Evolutionary conservation across 2,797 vertebrate genomes (phyloP).

Genomic region (Rhadinocentrus ornatus): DNA sequence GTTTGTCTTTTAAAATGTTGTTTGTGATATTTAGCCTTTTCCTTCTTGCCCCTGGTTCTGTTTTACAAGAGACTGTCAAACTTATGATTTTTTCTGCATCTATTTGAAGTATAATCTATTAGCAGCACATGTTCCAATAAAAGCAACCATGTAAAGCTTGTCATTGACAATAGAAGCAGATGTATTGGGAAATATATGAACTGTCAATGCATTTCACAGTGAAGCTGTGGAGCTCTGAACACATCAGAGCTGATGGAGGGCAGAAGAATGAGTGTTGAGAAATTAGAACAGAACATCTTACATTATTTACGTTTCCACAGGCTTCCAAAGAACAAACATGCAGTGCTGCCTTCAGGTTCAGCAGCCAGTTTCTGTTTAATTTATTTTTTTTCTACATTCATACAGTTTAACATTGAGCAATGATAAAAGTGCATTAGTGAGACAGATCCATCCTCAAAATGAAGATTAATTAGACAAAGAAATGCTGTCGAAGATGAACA

Average conservation of each 20-base stretch:
- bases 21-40: not conserved
- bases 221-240: constrained; percentile 41
- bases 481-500: constrained; percentile 57
- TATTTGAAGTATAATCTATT: constrained; percentile 35
- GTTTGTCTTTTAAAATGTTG: not conserved
- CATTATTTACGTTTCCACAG: constrained; percentile 59
- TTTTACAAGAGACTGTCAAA: constrained; percentile 15
- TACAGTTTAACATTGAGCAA: constrained; percentile 50
- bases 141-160: constrained; percentile 8
- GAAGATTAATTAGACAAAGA: constrained; percentile 73
- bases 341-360: constrained; percentile 49
- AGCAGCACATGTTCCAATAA: constrained; percentile 17
- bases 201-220: constrained; percentile 23
- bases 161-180: constrained; percentile 32
- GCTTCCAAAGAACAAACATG: constrained; percentile 43
- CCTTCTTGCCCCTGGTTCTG: not conserved
- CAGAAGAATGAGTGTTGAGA: constrained; percentile 18
- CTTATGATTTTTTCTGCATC: constrained; percentile 1
- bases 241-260: not conserved
- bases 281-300: constrained; percentile 55
- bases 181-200: constrained; percentile 10
- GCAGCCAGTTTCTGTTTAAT: constrained; percentile 11
- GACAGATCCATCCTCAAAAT: constrained; percentile 58
- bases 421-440: constrained; percentile 71
- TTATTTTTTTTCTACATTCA: not conserved